Percentiles rank a stretch among this genome's conserved stretches.
Evolutionary conservation across 2,113 vertebrate genomes (phyloP).

Genomic region (Terrapene triunguis): DNA sequence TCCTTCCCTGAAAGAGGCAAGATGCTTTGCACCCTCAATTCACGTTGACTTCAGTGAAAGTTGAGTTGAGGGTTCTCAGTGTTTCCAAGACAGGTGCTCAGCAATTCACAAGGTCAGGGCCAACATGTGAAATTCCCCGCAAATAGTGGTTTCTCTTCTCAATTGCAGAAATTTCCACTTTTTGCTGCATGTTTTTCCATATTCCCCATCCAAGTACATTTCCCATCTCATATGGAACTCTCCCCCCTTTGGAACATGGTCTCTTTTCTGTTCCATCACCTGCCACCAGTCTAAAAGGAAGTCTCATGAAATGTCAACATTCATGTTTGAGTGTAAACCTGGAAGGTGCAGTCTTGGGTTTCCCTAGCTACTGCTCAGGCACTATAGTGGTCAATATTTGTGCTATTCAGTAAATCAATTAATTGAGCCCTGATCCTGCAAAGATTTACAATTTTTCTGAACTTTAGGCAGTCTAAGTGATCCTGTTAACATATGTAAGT

Average conservation of each 20-base stretch:
- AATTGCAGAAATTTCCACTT: background rate
- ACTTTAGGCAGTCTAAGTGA: background rate
- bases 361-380: background rate
- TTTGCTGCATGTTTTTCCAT: background rate
- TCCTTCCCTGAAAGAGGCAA: background rate
- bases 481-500: background rate
- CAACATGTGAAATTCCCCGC: background rate
- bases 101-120: background rate
- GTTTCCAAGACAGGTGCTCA: background rate
- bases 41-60: background rate
- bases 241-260: accelerated
- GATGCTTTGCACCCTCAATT: background rate
- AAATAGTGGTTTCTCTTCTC: background rate
- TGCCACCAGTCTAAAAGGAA: background rate
- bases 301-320: background rate
- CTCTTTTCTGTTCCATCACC: background rate
- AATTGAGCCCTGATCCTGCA: background rate
- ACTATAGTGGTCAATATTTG: background rate
- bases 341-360: background rate
- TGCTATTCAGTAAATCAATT: background rate
- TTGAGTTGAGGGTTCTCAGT: background rate
- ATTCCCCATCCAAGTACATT: background rate
- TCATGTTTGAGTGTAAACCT: background rate
- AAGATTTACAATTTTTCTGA: background rate
- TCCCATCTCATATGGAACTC: background rate